Evolutionary conservation across 2,888 invertebrate species (phyloP).

Genomic region (Sipha maydis): DNA sequence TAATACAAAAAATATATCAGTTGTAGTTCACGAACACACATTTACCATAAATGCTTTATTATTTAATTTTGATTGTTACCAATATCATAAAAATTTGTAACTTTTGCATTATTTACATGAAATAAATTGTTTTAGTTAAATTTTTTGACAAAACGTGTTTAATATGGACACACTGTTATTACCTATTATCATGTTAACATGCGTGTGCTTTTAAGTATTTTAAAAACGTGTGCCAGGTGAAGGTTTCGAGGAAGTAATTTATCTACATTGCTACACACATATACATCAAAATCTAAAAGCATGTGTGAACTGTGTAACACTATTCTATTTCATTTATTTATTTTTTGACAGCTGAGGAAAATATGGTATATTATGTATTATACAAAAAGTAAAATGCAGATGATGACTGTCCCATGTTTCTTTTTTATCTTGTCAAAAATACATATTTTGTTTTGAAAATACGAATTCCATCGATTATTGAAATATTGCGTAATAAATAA

Average conservation of each 20-base stretch:
- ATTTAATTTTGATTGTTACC: too few species aligned
- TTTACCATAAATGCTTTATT: too few species aligned
- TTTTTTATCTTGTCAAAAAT: neutral
- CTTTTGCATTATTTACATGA: too few species aligned
- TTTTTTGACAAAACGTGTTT: neutral
- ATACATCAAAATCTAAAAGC: constrained; percentile 14
- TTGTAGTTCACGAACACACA: too few species aligned
- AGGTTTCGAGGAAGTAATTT: neutral
- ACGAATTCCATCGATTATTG: constrained; percentile 14
- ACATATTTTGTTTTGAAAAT: neutral
- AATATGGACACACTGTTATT: neutral
- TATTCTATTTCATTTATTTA: constrained; percentile 4
- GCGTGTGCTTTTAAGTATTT: neutral
- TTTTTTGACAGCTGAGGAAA: constrained; percentile 24
- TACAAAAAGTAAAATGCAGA: neutral
- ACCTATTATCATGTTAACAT: neutral
- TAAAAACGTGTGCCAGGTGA: neutral
- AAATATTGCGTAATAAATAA: constrained; percentile 18
- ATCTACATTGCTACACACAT: constrained; percentile 1
- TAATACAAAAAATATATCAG: neutral
- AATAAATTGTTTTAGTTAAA: too few species aligned
- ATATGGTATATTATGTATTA: neutral
- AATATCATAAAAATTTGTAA: too few species aligned
- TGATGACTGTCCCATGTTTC: neutral
- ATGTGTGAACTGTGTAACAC: neutral